Evolutionary conservation across 2,113 vertebrate species (phyloP), one percentile per base, ranked within the genome.

Genomic region (Petromus typicus): DNA sequence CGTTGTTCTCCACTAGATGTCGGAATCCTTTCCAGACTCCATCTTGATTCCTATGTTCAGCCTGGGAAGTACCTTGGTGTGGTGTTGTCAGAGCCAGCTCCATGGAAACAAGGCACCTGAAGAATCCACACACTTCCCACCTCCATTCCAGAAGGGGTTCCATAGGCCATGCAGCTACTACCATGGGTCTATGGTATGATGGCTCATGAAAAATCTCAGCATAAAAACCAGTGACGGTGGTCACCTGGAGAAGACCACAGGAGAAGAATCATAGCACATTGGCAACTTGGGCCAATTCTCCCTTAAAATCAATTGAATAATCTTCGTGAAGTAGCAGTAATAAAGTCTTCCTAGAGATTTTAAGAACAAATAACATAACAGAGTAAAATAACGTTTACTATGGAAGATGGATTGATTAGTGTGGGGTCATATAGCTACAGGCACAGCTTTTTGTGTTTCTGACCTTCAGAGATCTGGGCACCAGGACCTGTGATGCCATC

Each of bases 1-100:
- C n/a, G 23, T 25, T 75, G 23, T 45, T 25, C 23, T 82, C n/a
- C 18, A 48, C 22, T n/a, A 16, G 23, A 83, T 22, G 6, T 43
- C n/a, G 64, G 63, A 2, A 25, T 45, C 32, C 4, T 86, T 93
- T 85, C 59, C 34, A 89, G 23, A 57, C 22, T 32, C 30, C 3
- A 22, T 23, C 8, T 43, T 67, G 80, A n/a, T 51, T 32, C 14
- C 4, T 37, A 3, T 91, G 59, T 86, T 95, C 96, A 99, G 98
- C 88, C 96, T 56, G 92, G 67, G 95, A 98, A 87, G 59, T 99
- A 99, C 99, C 98, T 99, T 84, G 99, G 99, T 12, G 98, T 98
- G 0, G 99, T 99, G 73, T 99, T 25, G 99, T 99, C 85, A 98
- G 98, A 67, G 99, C 99, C 5, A 99, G 99, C 3, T 97, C 97